A percentile compares a stretch with the other conserved stretches of the same genome.
Conservation (phyloP, 1,140 invertebrate species). For the Pseudomyrmex sp. region DNA sequence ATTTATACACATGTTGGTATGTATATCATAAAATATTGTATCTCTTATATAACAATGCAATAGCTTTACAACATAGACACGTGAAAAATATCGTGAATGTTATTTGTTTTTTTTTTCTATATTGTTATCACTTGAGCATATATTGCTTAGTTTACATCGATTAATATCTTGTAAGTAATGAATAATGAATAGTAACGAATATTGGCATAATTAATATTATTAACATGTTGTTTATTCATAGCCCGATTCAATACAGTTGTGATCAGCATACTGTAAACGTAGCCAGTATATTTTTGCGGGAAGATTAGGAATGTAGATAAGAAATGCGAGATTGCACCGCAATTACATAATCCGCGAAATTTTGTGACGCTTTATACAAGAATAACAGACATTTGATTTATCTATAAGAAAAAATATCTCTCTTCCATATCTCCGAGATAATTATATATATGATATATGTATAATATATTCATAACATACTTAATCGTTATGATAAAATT, state of each 20-base stretch:
- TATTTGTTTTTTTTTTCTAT: slow-evolving; percentile 7
- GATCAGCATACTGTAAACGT: no score
- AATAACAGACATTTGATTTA: not conserved
- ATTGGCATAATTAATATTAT: no score
- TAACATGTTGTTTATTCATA: no score
- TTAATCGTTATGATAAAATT: slow-evolving; percentile 88
- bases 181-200: no score
- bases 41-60: not conserved
- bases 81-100: not conserved
- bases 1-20: not conserved
- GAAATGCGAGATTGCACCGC: slow-evolving; percentile 18
- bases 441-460: no score
- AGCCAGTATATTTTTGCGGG: not conserved
- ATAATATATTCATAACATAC: not conserved
- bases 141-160: not conserved
- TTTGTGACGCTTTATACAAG: not conserved
- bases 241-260: no score
- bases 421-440: not conserved
- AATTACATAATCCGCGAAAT: not conserved
- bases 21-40: slow-evolving; percentile 14
- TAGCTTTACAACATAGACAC: slow-evolving; percentile 6
- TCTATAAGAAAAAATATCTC: not conserved
- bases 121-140: slow-evolving; percentile 22
- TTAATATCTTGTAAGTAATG: no score
- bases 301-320: slow-evolving; percentile 49